A percentile compares a stretch with the other conserved stretches of the same genome.
Evolutionary conservation across 2,888 invertebrate species (phyloP).

Genomic region (Neoitamus cyanurus): DNA sequence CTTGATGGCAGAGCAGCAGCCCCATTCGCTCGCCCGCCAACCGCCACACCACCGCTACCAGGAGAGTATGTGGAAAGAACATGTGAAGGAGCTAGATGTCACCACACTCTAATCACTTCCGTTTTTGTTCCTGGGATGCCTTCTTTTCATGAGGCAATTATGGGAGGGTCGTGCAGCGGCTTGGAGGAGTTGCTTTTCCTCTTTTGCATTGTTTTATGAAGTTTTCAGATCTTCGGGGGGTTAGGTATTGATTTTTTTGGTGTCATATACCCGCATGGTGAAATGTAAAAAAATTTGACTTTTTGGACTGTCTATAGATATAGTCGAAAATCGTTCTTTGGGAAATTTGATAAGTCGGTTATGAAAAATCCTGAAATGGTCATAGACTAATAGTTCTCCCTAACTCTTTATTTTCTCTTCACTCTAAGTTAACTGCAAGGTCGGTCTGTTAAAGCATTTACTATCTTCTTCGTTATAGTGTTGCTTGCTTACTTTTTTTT

Average conservation of each 20-base stretch:
- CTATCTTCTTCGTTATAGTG: too few relatives aligned
- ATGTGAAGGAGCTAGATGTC: neutral
- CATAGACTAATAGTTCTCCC: too few relatives aligned
- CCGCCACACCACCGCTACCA: neutral
- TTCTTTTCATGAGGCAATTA: neutral
- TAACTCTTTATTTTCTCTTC: too few relatives aligned
- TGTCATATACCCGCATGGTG: too few relatives aligned
- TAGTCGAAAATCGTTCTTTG: too few relatives aligned
- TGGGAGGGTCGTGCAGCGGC: neutral
- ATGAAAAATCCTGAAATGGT: too few relatives aligned
- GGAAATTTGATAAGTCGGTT: too few relatives aligned
- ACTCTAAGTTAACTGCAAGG: too few relatives aligned
- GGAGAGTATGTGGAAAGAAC: neutral
- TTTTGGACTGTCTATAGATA: too few relatives aligned
- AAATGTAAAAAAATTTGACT: too few relatives aligned
- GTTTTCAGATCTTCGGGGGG: neutral
- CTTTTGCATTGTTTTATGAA: neutral
- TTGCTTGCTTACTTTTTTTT: too few relatives aligned
- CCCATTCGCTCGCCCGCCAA: neutral
- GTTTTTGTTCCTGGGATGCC: conserved; percentile 1
- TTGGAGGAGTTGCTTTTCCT: neutral
- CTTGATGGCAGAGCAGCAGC: neutral
- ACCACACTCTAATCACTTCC: conserved; percentile 15
- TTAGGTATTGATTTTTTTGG: neutral
- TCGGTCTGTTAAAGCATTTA: too few relatives aligned